Base-by-base conservation (phyloP, 1,140 invertebrate species). In the Papilio polyxenes region DNA sequence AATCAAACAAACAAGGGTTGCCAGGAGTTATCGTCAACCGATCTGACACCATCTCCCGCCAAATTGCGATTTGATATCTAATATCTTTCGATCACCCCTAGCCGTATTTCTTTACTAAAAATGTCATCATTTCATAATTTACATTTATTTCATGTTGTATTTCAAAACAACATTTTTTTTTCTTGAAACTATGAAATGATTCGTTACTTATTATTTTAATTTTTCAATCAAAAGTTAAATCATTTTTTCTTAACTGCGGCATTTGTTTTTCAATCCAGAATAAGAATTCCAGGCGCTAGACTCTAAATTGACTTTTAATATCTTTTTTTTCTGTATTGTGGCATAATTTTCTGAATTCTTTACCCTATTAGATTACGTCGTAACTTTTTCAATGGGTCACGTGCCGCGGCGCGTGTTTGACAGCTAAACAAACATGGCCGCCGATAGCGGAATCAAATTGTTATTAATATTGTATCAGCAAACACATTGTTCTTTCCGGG, bases 391-490 rank as follows among this genome's bases (percentile, higher is more conserved):
- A 65, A 80, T 65, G 53, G 75, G 84, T 48, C 91, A 89, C 92
- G 91, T 89, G 91, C 9, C 89, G 81, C 10, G 62, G 82, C 82
- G 84, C 76, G 83, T 86, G 82, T 90, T 89, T 92, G 89, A 91
- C 91, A 92, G 88, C 91, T 92, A 93, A 89, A 90, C 88, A 93
- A 93, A 93, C 90, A 93, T 92, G 91, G 91, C 90, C 44, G 65
- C 87, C 88, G 89, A 93, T 91, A 90, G 89, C 87, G 86, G 85
- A 91, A 90, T 92, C 90, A 91, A 92, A 92, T 92, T 86, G 87
- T 89, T 91, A 92, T 93, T 92, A 92, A 91, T 93, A 91, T 90
- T 89, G 87, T 88, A 90, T 90, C 86, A 89, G 88, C 86, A 91
- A 90, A 91, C 87, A 91, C 86, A 89, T 91, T 92, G 88, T 91